phyloP scores from a whole-genome alignment of 30 jellyfish, hydroid and myxozoan species.

The Clytia hemisphaerica region DNA sequence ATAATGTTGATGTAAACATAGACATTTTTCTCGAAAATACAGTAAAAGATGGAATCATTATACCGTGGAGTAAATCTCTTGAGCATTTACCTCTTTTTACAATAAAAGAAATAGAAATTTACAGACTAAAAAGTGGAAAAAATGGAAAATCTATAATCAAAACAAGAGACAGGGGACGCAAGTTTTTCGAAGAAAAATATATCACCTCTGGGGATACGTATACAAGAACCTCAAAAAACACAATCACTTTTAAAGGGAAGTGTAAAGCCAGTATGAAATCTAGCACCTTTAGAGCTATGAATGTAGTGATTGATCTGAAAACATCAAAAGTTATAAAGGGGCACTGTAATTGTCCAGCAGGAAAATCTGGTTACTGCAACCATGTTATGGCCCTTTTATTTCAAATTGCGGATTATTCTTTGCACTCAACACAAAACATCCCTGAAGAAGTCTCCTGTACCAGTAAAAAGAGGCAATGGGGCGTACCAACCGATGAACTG shows the following conservation, averaged over 20 bases:
- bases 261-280: not conserved
- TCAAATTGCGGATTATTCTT: constrained; percentile 43
- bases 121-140: not conserved
- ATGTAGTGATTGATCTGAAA: constrained; percentile 20
- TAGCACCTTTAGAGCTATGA: not conserved
- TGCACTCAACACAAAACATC: constrained; percentile 2
- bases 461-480: constrained; percentile 54
- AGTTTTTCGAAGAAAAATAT: not conserved
- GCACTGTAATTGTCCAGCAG: constrained; percentile 42
- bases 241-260: not conserved
- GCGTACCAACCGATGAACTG: constrained; percentile 37
- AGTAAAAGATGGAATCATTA: no score
- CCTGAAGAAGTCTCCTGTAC: constrained; percentile 61
- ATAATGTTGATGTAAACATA: no score
- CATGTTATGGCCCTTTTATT: constrained; percentile 64
- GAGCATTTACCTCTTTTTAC: not conserved
- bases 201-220: not conserved
- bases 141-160: not conserved
- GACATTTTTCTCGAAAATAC: no score
- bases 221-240: not conserved
- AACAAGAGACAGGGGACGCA: not conserved
- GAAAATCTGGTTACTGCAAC: constrained; percentile 50
- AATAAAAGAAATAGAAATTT: not conserved
- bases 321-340: not conserved
- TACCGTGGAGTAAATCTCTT: not conserved